Evolutionary conservation across 2,888 invertebrate genomes (phyloP), one percentile per base, ranked within the genome.

Genomic region (Ophion ventricosus): DNA sequence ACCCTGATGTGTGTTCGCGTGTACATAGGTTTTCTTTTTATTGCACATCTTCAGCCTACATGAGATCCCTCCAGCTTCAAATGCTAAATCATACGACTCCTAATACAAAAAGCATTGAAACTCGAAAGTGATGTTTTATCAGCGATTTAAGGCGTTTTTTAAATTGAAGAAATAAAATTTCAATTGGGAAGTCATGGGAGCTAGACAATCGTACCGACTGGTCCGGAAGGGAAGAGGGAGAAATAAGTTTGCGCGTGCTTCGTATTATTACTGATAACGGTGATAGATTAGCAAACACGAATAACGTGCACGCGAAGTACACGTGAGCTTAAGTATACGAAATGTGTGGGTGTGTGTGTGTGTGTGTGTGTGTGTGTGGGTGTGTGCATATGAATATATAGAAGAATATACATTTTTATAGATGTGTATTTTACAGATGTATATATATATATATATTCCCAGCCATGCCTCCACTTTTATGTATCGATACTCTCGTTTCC

Each of bases 281-380:
- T 64, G 73, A 82, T 70, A 43, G 82, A 84, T 85, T 86, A 82
- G 83, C 80, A 83, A 87, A 87, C 83, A 84, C 64, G 82, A 86
- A 79, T 73, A 82, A 80, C 85, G 74, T 82, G 77, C 86, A 87
- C 84, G 87, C 74, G 78, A 70, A 69, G 49, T 43, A 43, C 81
- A 72, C 85, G 80, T 87, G 85, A 85, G 70, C 7, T 73, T 63
- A 35, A 35, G 35, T 8, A 43, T 49, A 49, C 49, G 8, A 35
- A 5, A 7, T 35, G 8, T 35, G 7, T 49, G 4, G 49, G 49
- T 17, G 14, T 14, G 43, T 43, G 35, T 35, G 35, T 35, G 35
- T 35, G 35, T 35, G 35, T 35, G 35, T 7, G 40, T 40, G 40
- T 40, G 40, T 40, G 40, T 40, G 5, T n/a, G n/a, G n/a, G n/a